Evolutionary conservation across 1,140 invertebrate species (phyloP), one percentile per base, ranked within the genome.

Genomic region (Belonocnema kinseyi): DNA sequence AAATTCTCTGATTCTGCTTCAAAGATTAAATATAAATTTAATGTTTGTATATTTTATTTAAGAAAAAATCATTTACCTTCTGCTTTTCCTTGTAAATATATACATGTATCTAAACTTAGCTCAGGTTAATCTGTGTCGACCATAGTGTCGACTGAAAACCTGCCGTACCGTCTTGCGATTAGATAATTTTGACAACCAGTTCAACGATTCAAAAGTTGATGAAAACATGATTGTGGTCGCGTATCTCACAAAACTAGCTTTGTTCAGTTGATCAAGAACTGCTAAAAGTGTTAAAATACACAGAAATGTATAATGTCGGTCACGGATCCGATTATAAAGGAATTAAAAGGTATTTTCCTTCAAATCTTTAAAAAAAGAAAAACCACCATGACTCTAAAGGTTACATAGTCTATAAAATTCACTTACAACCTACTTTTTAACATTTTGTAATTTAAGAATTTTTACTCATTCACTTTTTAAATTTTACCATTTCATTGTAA

Each of bases 251-350:
- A 54, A 54, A 33, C 26, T 33, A 54, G 17, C 16, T 17, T 19
- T 10, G 1, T 19, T n/a, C 53, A n/a, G 10, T n/a, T 54, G n/a
- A 54, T 54, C n/a, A 17, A 19, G 17, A 17, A 54, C n/a, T 54
- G 5, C 13, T 10, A 54, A 54, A 54, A 54, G 53, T 54, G 13
- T 16, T 54, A 19, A 54, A 54, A 17, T 10, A 54, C 17, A n/a
- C n/a, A 81, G 74, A 77, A 79, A 83, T 83, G 80, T 84, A 80
- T 80, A 26, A 93, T 93, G 92, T 90, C 92, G 80, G 91, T 93
- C 76, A 91, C 88, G 79, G 90, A 92, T 87, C 92, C 92, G n/a
- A 84, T 92, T 61, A 87, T 93, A 78, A 93, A 92, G 84, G 90
- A 93, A 86, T 81, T 93, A 76, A 93, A 93, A 93, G 90, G 92